A percentile compares a stretch with the other conserved stretches of the same genome.
These are phyloP conservation scores for Vireo altiloquus DNA, from an alignment of 2,113 vertebrate species.

Conservation along the genomic window DNA sequence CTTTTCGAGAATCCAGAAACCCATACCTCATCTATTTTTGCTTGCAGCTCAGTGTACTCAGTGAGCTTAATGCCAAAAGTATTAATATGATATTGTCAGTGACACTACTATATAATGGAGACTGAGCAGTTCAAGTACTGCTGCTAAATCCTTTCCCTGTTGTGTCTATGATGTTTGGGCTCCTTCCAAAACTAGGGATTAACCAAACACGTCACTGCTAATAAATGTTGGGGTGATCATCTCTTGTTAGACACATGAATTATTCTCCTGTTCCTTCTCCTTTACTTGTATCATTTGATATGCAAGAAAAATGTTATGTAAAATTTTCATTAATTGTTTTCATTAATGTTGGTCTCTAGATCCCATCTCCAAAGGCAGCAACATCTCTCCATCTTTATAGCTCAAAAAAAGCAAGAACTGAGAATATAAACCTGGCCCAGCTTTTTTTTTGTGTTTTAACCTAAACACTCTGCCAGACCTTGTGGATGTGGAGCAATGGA, in stretches of 20 bases:
- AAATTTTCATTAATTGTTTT: not conserved
- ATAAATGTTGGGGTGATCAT: not conserved
- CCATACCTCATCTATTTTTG: conserved; percentile 21
- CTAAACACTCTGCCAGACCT: not conserved
- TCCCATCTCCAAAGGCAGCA: not conserved
- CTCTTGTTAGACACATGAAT: not conserved
- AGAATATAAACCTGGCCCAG: not conserved
- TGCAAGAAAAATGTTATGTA: not conserved
- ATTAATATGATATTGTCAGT: conserved; percentile 10
- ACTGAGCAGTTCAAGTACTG: not conserved
- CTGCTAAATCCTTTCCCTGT: not conserved
- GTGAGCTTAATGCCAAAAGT: conserved; percentile 11
- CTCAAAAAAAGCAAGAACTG: not conserved
- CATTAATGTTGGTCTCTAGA: not conserved
- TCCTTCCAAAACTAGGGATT: conserved; percentile 37
- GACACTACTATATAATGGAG: not conserved
- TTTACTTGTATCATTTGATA: not conserved
- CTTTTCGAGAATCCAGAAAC: conserved; percentile 1
- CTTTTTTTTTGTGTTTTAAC: not conserved
- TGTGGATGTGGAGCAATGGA: not conserved
- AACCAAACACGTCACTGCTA: not conserved
- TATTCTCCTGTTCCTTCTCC: not conserved
- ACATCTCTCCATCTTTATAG: not conserved
- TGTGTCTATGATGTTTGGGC: not conserved
- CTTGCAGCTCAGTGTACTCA: not conserved